These are phyloP conservation scores for Brienomyrus longianalis DNA, from an alignment of 2,113 vertebrate genomes.

Conservation along the genomic window DNA sequence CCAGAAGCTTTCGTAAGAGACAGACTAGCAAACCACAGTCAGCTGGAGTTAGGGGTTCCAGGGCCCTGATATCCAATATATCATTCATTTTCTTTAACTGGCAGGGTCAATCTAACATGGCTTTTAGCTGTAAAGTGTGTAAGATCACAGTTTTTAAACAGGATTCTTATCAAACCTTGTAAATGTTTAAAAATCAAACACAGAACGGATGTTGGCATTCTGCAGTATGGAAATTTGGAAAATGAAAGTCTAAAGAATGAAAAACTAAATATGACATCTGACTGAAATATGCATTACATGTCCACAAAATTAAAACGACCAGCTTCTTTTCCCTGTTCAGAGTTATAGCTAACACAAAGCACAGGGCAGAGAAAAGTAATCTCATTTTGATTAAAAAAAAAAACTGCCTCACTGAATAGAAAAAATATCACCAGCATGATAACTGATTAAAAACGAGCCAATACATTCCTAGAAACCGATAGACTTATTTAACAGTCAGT, in stretches of 20 bases:
- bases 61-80: not conserved
- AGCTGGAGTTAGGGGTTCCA: not conserved
- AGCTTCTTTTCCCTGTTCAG: not conserved
- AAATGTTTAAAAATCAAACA: conserved; percentile 1
- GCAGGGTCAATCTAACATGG: not conserved
- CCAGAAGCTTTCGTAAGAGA: not conserved
- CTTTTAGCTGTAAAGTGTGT: not conserved
- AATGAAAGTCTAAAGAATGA: conserved; percentile 6
- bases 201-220: not conserved
- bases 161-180: not conserved
- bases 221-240: not conserved
- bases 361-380: not conserved
- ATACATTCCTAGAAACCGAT: not conserved
- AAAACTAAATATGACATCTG: not conserved
- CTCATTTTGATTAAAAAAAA: not conserved
- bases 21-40: not conserved
- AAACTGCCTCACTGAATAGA: not conserved
- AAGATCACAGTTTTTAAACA: conserved; percentile 3
- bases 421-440: not conserved
- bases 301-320: not conserved
- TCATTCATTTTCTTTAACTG: not conserved
- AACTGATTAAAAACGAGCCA: not conserved
- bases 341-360: not conserved
- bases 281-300: not conserved
- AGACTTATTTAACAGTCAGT: not conserved